Base-by-base conservation (phyloP, 2,797 vertebrate genomes). In the Sphenopsis melanotis region DNA sequence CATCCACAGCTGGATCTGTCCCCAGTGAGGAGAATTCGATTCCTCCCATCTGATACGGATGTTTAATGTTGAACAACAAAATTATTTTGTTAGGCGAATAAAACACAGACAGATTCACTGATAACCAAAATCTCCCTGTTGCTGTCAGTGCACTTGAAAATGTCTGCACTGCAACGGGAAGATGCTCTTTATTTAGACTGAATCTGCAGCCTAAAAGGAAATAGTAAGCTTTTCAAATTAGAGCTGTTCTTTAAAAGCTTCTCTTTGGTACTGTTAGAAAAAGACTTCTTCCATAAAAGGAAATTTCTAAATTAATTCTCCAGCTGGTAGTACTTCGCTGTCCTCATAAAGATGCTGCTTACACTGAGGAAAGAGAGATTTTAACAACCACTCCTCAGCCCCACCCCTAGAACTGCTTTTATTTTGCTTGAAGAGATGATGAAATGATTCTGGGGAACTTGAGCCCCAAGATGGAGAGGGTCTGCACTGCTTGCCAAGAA, bases 141-240 rank as follows among this genome's bases (percentile, higher is more conserved):
- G 63, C 90, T 93, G 61, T 84, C 86, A 69, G 39, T n/a, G 59
- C 91, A 76, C 81, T 96, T 90, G 95, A 94, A 91, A 86, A 88
- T 79, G 85, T 91, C 85, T 94, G 91, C 15, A 7, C 30, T 89
- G 91, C 77, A 88, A 92, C 26, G 66, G 70, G 88, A 90, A 82
- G 77, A 94, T 95, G 74, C 66, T 84, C 70, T 96, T 96, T 94
- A 96, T 95, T 96, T 96, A 95, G 91, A 76, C 56, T 70, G 90
- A 84, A 82, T 76, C 78, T 60, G 34, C 42, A 65, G 64, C 66
- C 81, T 93, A 86, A 88, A 95, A 94, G 88, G 91, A 95, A 95
- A 96, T 92, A 93, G 86, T 96, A 66, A 92, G 94, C 92, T 95
- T 95, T 96, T 93, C 94, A 96, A 85, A 94, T 95, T 90, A 93